Conservation (phyloP, 1,140 invertebrate species). For the Dendrolimus kikuchii region DNA sequence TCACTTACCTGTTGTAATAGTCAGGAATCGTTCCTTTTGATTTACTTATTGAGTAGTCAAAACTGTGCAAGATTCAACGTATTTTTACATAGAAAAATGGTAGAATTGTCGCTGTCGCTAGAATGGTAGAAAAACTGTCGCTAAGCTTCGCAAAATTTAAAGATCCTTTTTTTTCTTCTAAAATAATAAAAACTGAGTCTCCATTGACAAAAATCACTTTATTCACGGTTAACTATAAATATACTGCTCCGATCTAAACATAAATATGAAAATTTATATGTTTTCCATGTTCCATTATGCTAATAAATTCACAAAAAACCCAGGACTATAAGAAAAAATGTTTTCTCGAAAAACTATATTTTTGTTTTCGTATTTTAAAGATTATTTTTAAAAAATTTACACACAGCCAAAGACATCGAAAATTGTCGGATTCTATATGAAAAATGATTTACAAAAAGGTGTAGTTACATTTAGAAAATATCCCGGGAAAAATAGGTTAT, state of each 20-base stretch:
- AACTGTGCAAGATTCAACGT: no score
- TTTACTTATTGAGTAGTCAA: no score
- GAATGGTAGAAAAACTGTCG: conserved; percentile 13
- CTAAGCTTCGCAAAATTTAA: conserved; percentile 52
- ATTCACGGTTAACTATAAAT: conserved; percentile 60
- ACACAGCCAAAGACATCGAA: conserved; percentile 70
- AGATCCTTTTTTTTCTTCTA: conserved; percentile 19
- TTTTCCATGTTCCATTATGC: conserved; percentile 33
- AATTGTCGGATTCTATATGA: conserved; percentile 60
- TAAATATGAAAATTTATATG: conserved; percentile 58
- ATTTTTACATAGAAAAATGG: conserved; percentile 59
- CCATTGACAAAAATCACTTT: conserved; percentile 62
- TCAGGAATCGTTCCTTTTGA: no score
- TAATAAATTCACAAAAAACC: conserved; percentile 39
- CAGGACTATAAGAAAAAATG: conserved; percentile 45
- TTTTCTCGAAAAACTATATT: no score
- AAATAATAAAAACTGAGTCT: conserved; percentile 38
- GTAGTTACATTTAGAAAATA: conserved; percentile 36
- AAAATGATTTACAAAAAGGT: conserved; percentile 43
- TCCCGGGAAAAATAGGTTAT: conserved; percentile 54
- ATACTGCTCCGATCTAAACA: conserved; percentile 63
- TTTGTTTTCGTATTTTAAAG: conserved; percentile 31
- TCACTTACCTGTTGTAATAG: conserved; percentile 8
- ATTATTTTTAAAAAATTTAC: conserved; percentile 59
- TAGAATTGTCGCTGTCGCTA: conserved; percentile 20